Percentiles rank a stretch among this genome's conserved stretches.
Evolutionary conservation across 2,797 vertebrate genomes (phyloP).

Genomic region (Hephaestus fuliginosus): DNA sequence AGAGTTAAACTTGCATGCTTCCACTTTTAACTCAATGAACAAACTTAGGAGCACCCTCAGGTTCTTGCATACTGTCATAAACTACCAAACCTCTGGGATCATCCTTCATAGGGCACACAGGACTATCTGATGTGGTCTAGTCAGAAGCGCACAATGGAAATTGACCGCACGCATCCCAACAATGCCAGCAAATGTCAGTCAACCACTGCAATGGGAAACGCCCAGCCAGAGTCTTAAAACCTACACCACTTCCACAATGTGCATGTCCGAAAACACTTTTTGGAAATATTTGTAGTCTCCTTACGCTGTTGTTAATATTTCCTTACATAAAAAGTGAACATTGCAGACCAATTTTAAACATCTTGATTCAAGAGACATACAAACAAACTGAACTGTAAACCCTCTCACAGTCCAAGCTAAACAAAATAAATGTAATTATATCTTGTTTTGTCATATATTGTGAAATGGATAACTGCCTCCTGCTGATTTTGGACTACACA

Average conservation of each 20-base stretch:
- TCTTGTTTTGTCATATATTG: slow-evolving; percentile 2
- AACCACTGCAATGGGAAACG: background rate
- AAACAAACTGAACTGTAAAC: slow-evolving; percentile 7
- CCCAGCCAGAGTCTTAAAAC: background rate
- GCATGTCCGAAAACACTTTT: background rate
- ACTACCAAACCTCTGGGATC: no score
- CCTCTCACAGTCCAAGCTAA: background rate
- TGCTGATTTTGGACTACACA: slow-evolving; percentile 16
- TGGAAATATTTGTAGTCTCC: background rate
- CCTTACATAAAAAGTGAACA: background rate
- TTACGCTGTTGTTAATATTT: background rate
- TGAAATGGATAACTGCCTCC: slow-evolving; percentile 36
- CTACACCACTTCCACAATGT: background rate
- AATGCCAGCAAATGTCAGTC: background rate
- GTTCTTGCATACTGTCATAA: no score
- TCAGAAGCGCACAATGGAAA: no score
- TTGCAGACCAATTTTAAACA: background rate
- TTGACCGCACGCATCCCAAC: no score
- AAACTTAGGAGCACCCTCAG: no score
- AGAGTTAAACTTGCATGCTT: no score
- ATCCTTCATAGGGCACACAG: background rate
- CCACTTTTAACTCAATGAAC: no score
- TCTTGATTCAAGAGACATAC: background rate
- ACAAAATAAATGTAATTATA: slow-evolving; percentile 26
- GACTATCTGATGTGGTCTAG: background rate